A percentile compares a stretch with the other conserved stretches of the same genome.
phyloP scores from a whole-genome alignment of 2,888 invertebrate species.

The Hololepta plana region DNA sequence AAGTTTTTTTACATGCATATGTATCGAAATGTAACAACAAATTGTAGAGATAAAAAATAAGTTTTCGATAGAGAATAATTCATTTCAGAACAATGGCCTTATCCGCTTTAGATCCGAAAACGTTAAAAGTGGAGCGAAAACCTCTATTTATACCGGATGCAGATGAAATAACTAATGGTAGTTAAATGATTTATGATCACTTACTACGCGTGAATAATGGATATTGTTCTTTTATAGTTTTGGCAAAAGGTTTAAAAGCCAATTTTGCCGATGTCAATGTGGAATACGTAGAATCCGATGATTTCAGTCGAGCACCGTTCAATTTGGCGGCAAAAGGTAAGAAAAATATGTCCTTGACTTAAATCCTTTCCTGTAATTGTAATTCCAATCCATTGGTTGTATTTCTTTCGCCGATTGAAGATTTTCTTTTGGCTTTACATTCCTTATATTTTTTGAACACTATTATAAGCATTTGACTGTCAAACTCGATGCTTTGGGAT shows the following conservation, averaged over 20 bases:
- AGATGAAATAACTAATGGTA: slow-evolving; percentile 6
- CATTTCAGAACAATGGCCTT: slow-evolving; percentile 2
- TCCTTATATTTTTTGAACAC: too few species aligned
- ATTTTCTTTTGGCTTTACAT: too few species aligned
- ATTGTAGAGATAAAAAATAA: too few species aligned
- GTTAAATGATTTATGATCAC: slow-evolving; percentile 1
- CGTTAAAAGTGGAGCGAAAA: slow-evolving; percentile 5
- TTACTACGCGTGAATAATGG: slow-evolving; percentile 1
- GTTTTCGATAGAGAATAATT: too few species aligned
- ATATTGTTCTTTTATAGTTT: slow-evolving; percentile 32
- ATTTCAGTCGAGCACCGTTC: slow-evolving; percentile 64
- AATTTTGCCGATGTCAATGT: slow-evolving; percentile 59
- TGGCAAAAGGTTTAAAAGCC: slow-evolving; percentile 43
- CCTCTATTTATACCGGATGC: slow-evolving; percentile 5
- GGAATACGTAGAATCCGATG: slow-evolving; percentile 67
- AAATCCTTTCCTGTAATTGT: background rate
- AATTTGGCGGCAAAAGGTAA: slow-evolving; percentile 62
- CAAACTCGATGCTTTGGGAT: too few species aligned
- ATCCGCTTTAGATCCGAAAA: too few species aligned
- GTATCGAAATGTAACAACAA: too few species aligned
- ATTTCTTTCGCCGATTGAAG: too few species aligned
- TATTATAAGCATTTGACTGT: too few species aligned
- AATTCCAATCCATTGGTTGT: too few species aligned
- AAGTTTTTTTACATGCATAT: too few species aligned
- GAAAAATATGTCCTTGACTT: slow-evolving; percentile 2